Evolutionary conservation across 2,113 vertebrate genomes (phyloP), one percentile per base, ranked within the genome.

Genomic region (Channa argus): DNA sequence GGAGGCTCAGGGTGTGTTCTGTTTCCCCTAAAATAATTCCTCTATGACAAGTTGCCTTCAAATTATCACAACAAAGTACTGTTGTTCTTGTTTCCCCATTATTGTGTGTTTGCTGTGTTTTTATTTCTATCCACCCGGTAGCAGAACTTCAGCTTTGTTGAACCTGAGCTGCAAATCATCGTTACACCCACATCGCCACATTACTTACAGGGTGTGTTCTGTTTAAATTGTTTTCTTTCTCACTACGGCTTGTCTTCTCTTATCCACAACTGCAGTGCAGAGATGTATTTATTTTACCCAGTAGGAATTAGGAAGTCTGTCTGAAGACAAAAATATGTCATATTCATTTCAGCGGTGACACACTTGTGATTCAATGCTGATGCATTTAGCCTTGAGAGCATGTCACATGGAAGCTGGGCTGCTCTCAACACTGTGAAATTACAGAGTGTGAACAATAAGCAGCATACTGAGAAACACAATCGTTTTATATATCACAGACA

Each of bases 281-380:
- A 72, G 39, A 14, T 47, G 5, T 49, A 71, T 69, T 71, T 49
- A 64, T 82, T 79, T 79, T 56, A 61, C 24, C 59, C 63, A 46
- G 14, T 5, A 67, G 47, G 63, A 85, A 76, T 80, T 46, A 71
- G 74, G 62, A 88, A 85, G 82, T 85, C 47, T 66, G 38, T 72
- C 54, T 68, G 33, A 72, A 70, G 77, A 79, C 64, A 78, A 71
- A 69, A 70, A 75, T 34, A 71, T 74, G 58, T 65, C 74, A 15
- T 45, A 69, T 82, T 71, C 54, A 47, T 83, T 75, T 74, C 61
- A 71, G 77, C 56, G 6, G 65, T 70, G 63, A 71, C 81, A 71
- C 43, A 49, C 71, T 68, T 66, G 71, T 90, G 78, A 87, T 75
- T 84, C 80, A 84, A 44, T 3, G 47, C 69, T 24, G 78, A 78